Evolutionary conservation across 2,888 invertebrate species (phyloP).

Genomic region (Caenorhabditis sp.): DNA sequence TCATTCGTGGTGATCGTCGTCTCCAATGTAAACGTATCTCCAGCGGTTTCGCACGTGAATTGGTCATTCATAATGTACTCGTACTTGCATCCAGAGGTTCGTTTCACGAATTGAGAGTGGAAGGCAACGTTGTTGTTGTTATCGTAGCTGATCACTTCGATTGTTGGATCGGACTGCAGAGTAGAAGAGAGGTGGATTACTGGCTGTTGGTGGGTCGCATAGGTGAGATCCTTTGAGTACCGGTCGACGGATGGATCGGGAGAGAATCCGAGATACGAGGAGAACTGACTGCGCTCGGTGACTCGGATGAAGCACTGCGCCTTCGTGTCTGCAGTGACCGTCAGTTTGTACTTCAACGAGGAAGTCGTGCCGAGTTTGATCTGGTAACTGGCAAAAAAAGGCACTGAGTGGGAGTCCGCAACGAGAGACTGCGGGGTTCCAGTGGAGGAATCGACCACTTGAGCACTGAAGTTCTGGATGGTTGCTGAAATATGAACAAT

Average conservation of each 20-base stretch:
- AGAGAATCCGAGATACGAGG: slow-evolving; percentile 61
- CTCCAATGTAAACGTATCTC: slow-evolving; percentile 39
- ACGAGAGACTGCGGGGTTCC: slow-evolving; percentile 7
- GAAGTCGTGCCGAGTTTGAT: slow-evolving; percentile 23
- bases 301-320: slow-evolving; percentile 42
- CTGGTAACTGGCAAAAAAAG: slow-evolving; percentile 54
- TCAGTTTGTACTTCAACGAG: slow-evolving; percentile 16
- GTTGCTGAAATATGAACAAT: slow-evolving; percentile 55
- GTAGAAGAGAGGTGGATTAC: slow-evolving; percentile 52
- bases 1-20: slow-evolving; percentile 27
- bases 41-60: slow-evolving; percentile 31
- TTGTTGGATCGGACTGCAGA: slow-evolving; percentile 44
- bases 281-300: slow-evolving; percentile 51
- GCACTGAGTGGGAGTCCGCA: slow-evolving; percentile 47
- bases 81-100: slow-evolving; percentile 54
- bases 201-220: slow-evolving; percentile 43
- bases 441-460: neutral
- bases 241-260: slow-evolving; percentile 57
- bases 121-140: slow-evolving; percentile 13
- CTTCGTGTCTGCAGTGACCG: neutral
- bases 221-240: slow-evolving; percentile 40
- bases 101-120: neutral
- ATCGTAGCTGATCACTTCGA: slow-evolving; percentile 42
- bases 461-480: slow-evolving; percentile 24
- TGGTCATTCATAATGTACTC: slow-evolving; percentile 34